Evolutionary conservation across 1,140 invertebrate genomes (phyloP).

Genomic region (Philopotamus ludificatus): DNA sequence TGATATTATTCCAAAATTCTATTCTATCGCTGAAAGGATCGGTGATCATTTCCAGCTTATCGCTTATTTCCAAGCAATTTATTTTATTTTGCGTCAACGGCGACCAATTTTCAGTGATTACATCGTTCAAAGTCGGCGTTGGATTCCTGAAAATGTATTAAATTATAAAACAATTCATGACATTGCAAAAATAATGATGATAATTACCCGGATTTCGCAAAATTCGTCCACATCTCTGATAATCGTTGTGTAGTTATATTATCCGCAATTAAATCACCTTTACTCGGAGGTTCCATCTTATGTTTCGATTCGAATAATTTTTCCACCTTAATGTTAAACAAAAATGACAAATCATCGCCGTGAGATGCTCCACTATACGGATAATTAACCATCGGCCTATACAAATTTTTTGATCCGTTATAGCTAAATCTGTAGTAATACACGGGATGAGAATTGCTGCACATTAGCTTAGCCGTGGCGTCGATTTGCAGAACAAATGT

Average conservation of each 20-base stretch:
- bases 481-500: neutral
- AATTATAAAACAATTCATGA: slow-evolving; percentile 1
- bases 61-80: neutral
- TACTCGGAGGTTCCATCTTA: neutral
- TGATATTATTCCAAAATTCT: slow-evolving; percentile 5
- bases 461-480: neutral
- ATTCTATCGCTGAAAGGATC: neutral
- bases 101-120: neutral
- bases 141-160: slow-evolving; percentile 5
- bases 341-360: neutral
- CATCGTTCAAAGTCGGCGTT: neutral
- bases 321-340: slow-evolving; percentile 6
- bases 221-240: slow-evolving; percentile 38
- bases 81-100: neutral
- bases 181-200: neutral
- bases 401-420: slow-evolving; percentile 48
- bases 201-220: slow-evolving; percentile 3
- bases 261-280: slow-evolving; percentile 23
- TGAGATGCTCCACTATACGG: neutral
- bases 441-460: slow-evolving; percentile 43
- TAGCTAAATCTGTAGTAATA: slow-evolving; percentile 52
- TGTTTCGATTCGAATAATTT: neutral
- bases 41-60: neutral
- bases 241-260: slow-evolving; percentile 49
- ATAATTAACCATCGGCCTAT: slow-evolving; percentile 47